phyloP scores from a whole-genome alignment of 2,113 vertebrate species.

The Condylura cristata region DNA sequence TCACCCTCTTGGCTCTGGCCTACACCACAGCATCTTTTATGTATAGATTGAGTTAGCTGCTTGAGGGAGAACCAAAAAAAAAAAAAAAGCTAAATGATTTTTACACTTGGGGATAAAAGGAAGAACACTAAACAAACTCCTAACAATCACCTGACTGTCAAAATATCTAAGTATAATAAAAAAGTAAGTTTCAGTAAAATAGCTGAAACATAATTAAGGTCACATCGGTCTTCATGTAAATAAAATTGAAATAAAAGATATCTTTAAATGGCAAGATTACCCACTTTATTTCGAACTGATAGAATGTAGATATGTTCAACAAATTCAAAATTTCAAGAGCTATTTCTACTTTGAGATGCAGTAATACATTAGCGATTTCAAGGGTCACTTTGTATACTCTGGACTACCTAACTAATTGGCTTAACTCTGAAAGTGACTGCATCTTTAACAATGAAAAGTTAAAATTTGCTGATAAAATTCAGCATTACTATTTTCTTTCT shows the following conservation, averaged over 20 bases:
- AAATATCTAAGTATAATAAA: neutral
- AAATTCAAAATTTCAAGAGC: neutral
- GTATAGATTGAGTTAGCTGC: too few relatives aligned
- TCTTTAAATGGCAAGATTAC: neutral
- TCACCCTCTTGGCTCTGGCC: too few relatives aligned
- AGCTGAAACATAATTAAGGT: neutral
- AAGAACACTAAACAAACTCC: neutral
- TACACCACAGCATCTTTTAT: too few relatives aligned
- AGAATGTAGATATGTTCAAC: neutral
- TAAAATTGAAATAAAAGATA: neutral
- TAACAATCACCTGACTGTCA: neutral
- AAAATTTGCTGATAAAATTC: neutral
- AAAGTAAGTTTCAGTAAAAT: neutral
- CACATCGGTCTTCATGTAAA: neutral
- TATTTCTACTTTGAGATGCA: neutral
- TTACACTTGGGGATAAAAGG: neutral
- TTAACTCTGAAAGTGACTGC: neutral
- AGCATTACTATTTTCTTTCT: neutral
- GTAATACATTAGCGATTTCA: neutral
- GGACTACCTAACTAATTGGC: neutral
- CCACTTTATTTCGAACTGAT: conserved; percentile 8
- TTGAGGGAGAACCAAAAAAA: neutral
- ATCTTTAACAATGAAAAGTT: neutral
- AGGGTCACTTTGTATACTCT: neutral
- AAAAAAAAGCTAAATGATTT: neutral